A percentile compares a stretch with the other conserved stretches of the same genome.
Conservation (phyloP, 2,888 invertebrate genomes). For the Aleiodes alternator region DNA sequence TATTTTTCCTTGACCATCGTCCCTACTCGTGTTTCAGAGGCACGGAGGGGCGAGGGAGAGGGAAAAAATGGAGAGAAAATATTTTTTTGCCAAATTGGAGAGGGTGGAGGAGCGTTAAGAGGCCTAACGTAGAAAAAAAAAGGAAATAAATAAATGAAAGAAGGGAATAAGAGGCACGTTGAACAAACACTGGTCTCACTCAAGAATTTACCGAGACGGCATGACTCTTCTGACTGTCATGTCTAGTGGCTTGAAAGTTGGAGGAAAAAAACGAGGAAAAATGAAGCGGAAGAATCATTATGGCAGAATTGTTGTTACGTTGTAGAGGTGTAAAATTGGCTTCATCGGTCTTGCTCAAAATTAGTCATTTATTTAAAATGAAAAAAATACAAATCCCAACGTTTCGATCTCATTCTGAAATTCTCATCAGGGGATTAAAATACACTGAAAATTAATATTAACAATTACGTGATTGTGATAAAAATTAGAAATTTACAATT, state of each 20-base stretch:
- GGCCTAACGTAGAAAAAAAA: neutral
- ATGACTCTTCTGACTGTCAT: constrained; percentile 27
- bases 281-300: constrained; percentile 10
- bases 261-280: constrained; percentile 8
- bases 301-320: constrained; percentile 27
- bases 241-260: constrained; percentile 17
- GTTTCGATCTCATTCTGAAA: too few species aligned
- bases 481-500: too few species aligned
- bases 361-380: too few species aligned
- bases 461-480: too few species aligned
- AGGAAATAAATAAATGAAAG: constrained; percentile 17
- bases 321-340: too few species aligned
- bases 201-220: neutral
- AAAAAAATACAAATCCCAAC: too few species aligned
- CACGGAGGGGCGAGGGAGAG: neutral
- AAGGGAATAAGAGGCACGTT: constrained; percentile 10
- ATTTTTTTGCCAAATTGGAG: neutral
- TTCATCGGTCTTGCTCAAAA: too few species aligned
- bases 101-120: neutral
- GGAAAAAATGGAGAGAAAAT: neutral
- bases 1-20: constrained; percentile 22
- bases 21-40: neutral
- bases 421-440: too few species aligned
- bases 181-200: constrained; percentile 28
- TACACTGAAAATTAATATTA: too few species aligned